phyloP scores from a whole-genome alignment of 2,888 invertebrate genomes.

The Nowickia ferox region DNA sequence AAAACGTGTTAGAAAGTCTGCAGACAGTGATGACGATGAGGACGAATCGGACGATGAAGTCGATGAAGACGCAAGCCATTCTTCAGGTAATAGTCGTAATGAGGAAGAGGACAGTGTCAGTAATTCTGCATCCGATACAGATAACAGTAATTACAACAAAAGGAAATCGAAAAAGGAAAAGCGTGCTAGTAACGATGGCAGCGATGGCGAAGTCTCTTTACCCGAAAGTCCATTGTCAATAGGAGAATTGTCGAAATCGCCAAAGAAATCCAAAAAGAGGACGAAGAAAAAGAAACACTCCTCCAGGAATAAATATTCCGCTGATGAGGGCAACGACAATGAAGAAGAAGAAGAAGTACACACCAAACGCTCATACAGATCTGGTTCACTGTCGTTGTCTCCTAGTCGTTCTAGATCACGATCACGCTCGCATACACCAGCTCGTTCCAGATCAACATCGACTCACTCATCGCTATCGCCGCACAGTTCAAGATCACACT shows the following conservation, averaged over 20 bases:
- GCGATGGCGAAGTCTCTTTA: conserved; percentile 66
- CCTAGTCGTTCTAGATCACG: conserved; percentile 74
- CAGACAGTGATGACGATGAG: conserved; percentile 66
- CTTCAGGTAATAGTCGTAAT: conserved; percentile 77
- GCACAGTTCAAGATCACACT: conserved; percentile 68
- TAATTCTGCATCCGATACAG: conserved; percentile 74
- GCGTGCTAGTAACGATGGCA: conserved; percentile 5
- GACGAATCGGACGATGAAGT: conserved; percentile 76
- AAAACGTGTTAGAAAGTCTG: conserved; percentile 74
- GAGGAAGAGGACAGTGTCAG: conserved; percentile 71
- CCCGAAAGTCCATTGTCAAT: conserved; percentile 85
- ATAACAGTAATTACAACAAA: conserved; percentile 73
- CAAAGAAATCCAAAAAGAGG: conserved; percentile 73
- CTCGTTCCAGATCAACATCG: conserved; percentile 74
- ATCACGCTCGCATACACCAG: conserved; percentile 64
- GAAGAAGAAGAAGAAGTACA: conserved; percentile 32
- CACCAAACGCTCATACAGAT: conserved; percentile 65
- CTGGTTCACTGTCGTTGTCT: conserved; percentile 75
- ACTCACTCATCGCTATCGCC: conserved; percentile 72
- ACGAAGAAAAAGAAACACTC: conserved; percentile 66
- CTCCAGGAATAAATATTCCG: conserved; percentile 57
- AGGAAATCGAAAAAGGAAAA: conserved; percentile 70
- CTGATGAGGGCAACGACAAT: conserved; percentile 69
- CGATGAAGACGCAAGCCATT: conserved; percentile 77
- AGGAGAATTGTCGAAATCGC: conserved; percentile 84